A percentile compares a stretch with the other conserved stretches of the same genome.
phyloP scores from a whole-genome alignment of 2,113 vertebrate genomes.

The Glareola pratincola region DNA sequence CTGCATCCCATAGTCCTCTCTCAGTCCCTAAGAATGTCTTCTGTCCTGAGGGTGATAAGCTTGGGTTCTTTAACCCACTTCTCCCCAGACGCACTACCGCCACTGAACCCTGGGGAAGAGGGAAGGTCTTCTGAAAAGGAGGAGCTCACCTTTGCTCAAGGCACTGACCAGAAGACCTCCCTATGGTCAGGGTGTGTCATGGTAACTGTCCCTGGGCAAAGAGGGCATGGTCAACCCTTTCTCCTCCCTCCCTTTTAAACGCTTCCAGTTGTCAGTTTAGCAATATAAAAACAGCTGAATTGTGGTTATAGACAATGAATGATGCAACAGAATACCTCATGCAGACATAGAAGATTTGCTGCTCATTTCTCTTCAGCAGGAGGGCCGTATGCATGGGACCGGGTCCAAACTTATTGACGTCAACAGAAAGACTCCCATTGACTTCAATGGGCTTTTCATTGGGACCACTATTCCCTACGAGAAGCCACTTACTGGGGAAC shows the following conservation, averaged over 20 bases:
- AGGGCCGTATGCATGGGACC: slow-evolving; percentile 7
- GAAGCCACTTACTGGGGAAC: neutral
- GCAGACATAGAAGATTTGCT: neutral
- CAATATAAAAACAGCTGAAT: neutral
- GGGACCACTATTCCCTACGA: neutral
- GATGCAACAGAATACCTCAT: slow-evolving; percentile 9
- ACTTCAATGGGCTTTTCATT: neutral
- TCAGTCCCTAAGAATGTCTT: neutral
- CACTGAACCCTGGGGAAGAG: accelerated
- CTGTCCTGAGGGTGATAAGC: accelerated
- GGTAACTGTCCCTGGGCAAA: neutral
- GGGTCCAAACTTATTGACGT: neutral
- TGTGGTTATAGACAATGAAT: neutral
- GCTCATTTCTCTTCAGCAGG: slow-evolving; percentile 43
- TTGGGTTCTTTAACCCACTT: neutral
- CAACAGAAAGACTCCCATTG: slow-evolving; percentile 5
- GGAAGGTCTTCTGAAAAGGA: neutral
- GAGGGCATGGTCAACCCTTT: neutral
- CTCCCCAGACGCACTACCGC: neutral
- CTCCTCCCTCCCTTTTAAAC: neutral
- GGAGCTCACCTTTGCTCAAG: neutral
- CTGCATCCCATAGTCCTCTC: neutral
- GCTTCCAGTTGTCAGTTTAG: neutral
- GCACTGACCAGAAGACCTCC: neutral
- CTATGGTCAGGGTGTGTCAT: neutral